phyloP scores from a whole-genome alignment of 2,888 invertebrate genomes.

The Cataglyphis altisquamis region DNA sequence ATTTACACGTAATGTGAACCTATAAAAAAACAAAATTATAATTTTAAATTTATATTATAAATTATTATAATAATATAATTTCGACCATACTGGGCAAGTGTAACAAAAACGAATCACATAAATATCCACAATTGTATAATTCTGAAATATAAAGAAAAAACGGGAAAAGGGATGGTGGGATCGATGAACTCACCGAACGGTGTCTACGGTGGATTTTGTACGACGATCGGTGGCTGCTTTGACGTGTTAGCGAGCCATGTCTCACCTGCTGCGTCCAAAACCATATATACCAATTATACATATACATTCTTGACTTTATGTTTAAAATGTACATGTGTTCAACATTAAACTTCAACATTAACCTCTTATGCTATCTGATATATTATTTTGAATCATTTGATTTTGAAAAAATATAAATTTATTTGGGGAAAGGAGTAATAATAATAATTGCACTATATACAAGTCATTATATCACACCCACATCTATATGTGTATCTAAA shows the following conservation, averaged over 20 bases:
- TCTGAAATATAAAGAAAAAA: slow-evolving; percentile 60
- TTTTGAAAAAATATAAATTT: slow-evolving; percentile 28
- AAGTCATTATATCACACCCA: slow-evolving; percentile 4
- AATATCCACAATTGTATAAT: slow-evolving; percentile 65
- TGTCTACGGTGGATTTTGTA: slow-evolving; percentile 90
- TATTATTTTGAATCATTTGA: not conserved
- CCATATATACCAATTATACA: slow-evolving; percentile 83
- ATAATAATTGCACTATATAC: slow-evolving; percentile 10
- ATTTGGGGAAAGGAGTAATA: not conserved
- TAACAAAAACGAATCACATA: slow-evolving; percentile 61
- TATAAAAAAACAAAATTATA: slow-evolving; percentile 44
- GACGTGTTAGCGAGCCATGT: slow-evolving; percentile 91
- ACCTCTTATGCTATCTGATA: slow-evolving; percentile 25
- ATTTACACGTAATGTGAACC: slow-evolving; percentile 21
- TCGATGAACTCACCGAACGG: slow-evolving; percentile 89
- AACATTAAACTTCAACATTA: not conserved
- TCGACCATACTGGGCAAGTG: slow-evolving; percentile 47
- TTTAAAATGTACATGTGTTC: slow-evolving; percentile 29
- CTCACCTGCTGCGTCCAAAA: slow-evolving; percentile 89
- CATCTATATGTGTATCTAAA: not conserved
- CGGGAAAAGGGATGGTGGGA: slow-evolving; percentile 65
- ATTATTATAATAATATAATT: slow-evolving; percentile 46
- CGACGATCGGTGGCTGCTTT: slow-evolving; percentile 88
- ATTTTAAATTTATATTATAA: slow-evolving; percentile 6
- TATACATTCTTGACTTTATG: slow-evolving; percentile 67